Evolutionary conservation across 1,140 invertebrate genomes (phyloP), one percentile per base, ranked within the genome.

Genomic region (Brachionus calyciflorus): DNA sequence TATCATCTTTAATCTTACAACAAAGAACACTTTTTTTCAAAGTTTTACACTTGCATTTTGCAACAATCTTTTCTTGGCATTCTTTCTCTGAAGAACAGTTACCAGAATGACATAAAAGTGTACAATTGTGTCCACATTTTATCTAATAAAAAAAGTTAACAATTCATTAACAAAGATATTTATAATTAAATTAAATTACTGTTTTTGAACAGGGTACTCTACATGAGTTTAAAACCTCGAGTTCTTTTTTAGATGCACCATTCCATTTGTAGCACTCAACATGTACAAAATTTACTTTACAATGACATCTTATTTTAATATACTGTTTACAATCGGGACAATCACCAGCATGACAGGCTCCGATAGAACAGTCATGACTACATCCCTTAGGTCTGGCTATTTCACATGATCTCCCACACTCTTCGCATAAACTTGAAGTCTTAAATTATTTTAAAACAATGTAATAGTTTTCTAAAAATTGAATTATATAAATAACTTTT

Each of bases 181-280:
- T 49, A 51, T 5, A 49, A n/a, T 65, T 65, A 40, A 68, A n/a
- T n/a, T 14, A 17, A 14, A 69, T 46, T 85, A 92, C 91, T 87
- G 88, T 90, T 85, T 90, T 92, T 1, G 92, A 90, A 82, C 94
- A 96, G 77, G 91, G 91, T 82, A 92, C 92, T 55, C 89, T 89
- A 82, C 92, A 94, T 76, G 89, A 89, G 28, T 90, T 85, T 78
- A 90, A 82, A 78, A 85, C 82, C 48, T 87, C 83, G 33, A 87
- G 87, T 33, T 83, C 79, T 3, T 88, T 81, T 4, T 79, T 77
- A 3, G 83, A 86, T 21, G 88, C 84, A 12, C 83, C 82, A 6
- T 86, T 88, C 80, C 91, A 88, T 79, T 90, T 88, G 40, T 82
- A 82, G 81, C 93, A 95, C 26, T 88, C 84, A 46, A 92, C 86